phyloP scores from a whole-genome alignment of 2,113 vertebrate genomes.

The Pycnonotus jocosus region DNA sequence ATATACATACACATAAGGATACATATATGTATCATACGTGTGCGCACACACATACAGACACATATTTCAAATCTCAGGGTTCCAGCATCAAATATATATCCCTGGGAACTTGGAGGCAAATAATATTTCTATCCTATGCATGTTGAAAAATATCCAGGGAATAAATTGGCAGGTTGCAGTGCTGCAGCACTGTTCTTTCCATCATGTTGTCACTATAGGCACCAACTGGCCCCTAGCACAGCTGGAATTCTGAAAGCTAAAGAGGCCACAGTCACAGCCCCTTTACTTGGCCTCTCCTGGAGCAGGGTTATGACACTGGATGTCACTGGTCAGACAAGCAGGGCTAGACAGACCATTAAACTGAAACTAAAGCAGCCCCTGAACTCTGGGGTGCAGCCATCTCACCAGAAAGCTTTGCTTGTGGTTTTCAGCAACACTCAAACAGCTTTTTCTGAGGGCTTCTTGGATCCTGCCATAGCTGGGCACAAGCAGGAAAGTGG shows the following conservation, averaged over 20 bases:
- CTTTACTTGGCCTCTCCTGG: background rate
- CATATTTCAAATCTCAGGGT: background rate
- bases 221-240: background rate
- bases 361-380: background rate
- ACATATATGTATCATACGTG: rapidly evolving
- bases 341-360: background rate
- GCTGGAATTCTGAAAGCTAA: background rate
- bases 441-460: background rate
- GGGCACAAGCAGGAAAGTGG: background rate
- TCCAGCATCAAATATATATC: background rate
- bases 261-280: background rate
- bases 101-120: background rate
- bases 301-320: background rate
- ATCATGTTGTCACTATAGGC: background rate
- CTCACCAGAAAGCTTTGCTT: background rate
- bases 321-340: background rate
- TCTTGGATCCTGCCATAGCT: background rate
- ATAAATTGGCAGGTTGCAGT: background rate
- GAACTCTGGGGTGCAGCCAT: background rate
- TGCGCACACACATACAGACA: rapidly evolving
- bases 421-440: background rate
- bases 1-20: background rate
- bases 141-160: background rate
- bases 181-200: background rate
- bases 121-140: background rate